Conservation (phyloP, 1,140 invertebrate species). For the Holcopasites calliopsidis region DNA sequence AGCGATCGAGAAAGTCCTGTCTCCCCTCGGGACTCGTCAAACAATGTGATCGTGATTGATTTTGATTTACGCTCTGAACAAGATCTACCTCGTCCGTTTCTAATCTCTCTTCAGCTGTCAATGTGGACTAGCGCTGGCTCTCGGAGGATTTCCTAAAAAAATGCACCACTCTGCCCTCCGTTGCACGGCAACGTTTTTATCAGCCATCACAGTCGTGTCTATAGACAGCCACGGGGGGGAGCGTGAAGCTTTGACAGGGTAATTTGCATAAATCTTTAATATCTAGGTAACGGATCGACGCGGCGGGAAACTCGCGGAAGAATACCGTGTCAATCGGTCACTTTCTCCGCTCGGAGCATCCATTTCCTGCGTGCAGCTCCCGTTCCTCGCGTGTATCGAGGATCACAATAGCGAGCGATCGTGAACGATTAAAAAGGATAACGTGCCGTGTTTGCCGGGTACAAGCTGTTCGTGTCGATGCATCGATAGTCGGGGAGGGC, state of each 20-base stretch:
- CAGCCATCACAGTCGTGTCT: not conserved
- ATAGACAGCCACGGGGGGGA: not conserved
- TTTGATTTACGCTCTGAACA: no score
- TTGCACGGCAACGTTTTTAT: not conserved
- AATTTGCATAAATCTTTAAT: conserved; percentile 39
- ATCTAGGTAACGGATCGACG: not conserved
- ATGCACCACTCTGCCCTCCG: not conserved
- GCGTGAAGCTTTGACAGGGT: not conserved
- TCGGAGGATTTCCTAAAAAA: not conserved
- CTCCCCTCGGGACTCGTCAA: not conserved
- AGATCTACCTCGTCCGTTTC: not conserved
- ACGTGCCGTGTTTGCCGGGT: not conserved
- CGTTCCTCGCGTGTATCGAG: not conserved
- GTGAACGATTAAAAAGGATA: conserved; percentile 33
- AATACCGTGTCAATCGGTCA: conserved; percentile 67
- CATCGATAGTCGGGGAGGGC: conserved; percentile 13
- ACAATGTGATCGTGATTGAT: not conserved
- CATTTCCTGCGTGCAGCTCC: conserved; percentile 50
- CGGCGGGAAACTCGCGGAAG: conserved; percentile 60
- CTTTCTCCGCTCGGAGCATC: conserved; percentile 65
- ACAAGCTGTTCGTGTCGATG: conserved; percentile 23
- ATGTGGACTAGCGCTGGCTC: conserved; percentile 1
- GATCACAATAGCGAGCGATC: conserved; percentile 27
- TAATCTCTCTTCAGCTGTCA: not conserved
- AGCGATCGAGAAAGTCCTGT: not conserved